phyloP scores from a whole-genome alignment of 2,888 invertebrate genomes.

The Cepaea hortensis region DNA sequence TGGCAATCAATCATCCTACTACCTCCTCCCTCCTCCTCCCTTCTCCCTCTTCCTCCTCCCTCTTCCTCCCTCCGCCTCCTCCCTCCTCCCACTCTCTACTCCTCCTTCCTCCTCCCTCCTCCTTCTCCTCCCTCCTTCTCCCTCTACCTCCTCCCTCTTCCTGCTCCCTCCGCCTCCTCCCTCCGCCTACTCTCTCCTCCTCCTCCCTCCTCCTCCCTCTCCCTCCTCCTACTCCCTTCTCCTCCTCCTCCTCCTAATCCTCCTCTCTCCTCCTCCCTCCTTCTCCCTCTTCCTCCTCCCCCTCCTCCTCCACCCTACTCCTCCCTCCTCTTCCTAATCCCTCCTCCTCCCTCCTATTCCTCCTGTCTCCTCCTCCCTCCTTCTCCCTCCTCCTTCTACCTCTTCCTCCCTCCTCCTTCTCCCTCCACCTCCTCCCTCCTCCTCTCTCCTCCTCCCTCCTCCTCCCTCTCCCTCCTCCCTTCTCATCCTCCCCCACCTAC shows the following conservation, averaged over 20 bases:
- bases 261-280: background rate
- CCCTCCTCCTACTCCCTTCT: background rate
- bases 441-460: background rate
- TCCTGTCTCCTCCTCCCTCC: too few relatives aligned
- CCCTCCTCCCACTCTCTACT: too few relatives aligned
- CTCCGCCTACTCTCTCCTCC: background rate
- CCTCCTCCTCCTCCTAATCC: background rate
- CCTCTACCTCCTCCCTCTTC: too few relatives aligned
- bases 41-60: too few relatives aligned
- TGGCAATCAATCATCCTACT: too few relatives aligned
- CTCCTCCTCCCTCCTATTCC: background rate
- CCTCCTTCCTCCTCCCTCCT: too few relatives aligned
- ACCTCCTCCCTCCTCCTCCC: too few relatives aligned
- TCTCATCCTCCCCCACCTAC: background rate
- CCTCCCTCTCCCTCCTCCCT: background rate
- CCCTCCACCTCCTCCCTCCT: background rate
- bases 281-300: background rate
- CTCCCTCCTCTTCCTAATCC: background rate
- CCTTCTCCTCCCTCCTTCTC: too few relatives aligned
- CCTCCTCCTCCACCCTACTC: background rate
- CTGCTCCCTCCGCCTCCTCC: too few relatives aligned
- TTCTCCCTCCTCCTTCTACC: background rate
- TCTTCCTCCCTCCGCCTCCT: too few relatives aligned
- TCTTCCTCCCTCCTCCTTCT: background rate
- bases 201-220: background rate